Evolutionary conservation across 2,113 vertebrate genomes (phyloP).

Genomic region (Sturnira hondurensis): DNA sequence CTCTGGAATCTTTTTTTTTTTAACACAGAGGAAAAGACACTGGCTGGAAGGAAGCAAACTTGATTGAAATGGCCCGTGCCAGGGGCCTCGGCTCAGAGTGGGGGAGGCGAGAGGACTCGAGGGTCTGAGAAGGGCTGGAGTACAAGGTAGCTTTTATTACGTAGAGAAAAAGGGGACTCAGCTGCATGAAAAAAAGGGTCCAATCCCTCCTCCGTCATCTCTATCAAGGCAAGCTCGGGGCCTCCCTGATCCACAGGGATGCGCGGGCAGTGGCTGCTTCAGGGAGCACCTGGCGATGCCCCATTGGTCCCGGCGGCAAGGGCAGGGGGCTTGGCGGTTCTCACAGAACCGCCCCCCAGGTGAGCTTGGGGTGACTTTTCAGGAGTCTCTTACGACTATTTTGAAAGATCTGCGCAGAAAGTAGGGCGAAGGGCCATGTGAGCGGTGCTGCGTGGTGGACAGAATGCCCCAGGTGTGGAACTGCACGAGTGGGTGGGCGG

Average conservation of each 20-base stretch:
- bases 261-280: fast-evolving
- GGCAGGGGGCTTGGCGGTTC: background rate
- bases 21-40: background rate
- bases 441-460: background rate
- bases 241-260: background rate
- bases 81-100: fast-evolving
- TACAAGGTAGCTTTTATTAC: background rate
- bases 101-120: too few species aligned
- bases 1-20: background rate
- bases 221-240: background rate
- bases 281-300: background rate
- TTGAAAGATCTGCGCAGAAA: background rate
- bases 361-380: background rate
- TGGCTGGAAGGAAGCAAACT: background rate
- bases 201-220: background rate
- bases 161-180: background rate
- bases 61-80: background rate
- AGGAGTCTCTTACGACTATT: background rate
- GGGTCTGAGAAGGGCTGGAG: background rate
- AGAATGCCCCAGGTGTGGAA: conserved; percentile 57
- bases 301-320: background rate
- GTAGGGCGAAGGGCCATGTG: conserved; percentile 21
- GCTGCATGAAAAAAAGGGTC: background rate
- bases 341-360: background rate
- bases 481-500: background rate